phyloP scores from a whole-genome alignment of 2,888 invertebrate genomes.

The Globia sparganii region DNA sequence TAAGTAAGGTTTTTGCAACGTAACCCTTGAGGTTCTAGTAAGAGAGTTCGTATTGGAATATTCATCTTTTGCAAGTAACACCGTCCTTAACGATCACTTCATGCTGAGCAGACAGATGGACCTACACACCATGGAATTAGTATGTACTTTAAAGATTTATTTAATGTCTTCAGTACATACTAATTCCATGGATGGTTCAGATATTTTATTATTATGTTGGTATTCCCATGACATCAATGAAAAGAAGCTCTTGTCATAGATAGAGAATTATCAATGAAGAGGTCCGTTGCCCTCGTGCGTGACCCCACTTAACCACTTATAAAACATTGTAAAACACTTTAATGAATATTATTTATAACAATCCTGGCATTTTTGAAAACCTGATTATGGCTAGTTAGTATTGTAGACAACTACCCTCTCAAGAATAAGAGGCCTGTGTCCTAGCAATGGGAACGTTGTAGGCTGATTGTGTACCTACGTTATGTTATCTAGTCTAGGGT shows the following conservation, averaged over 20 bases:
- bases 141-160: not conserved
- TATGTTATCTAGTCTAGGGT: not conserved
- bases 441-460: too few relatives aligned
- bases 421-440: too few relatives aligned
- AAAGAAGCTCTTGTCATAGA: slow-evolving; percentile 13
- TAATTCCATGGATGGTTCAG: not conserved
- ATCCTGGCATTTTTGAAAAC: not conserved
- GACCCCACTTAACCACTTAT: slow-evolving; percentile 17
- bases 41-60: not conserved
- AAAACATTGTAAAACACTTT: slow-evolving; percentile 4
- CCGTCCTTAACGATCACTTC: not conserved
- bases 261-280: slow-evolving; percentile 26
- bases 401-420: not conserved
- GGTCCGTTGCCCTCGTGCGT: slow-evolving; percentile 26
- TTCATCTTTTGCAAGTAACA: not conserved
- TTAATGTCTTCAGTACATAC: not conserved
- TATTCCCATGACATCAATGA: not conserved
- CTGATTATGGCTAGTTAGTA: not conserved
- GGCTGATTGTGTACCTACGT: too few relatives aligned
- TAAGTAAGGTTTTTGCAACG: not conserved
- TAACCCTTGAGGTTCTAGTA: not conserved
- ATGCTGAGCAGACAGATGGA: not conserved
- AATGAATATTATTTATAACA: not conserved
- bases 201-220: slow-evolving; percentile 5
- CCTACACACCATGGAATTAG: not conserved